These are phyloP conservation scores for Schizotus pectinicornis DNA, from an alignment of 2,888 invertebrate species.

Conservation along the genomic window DNA sequence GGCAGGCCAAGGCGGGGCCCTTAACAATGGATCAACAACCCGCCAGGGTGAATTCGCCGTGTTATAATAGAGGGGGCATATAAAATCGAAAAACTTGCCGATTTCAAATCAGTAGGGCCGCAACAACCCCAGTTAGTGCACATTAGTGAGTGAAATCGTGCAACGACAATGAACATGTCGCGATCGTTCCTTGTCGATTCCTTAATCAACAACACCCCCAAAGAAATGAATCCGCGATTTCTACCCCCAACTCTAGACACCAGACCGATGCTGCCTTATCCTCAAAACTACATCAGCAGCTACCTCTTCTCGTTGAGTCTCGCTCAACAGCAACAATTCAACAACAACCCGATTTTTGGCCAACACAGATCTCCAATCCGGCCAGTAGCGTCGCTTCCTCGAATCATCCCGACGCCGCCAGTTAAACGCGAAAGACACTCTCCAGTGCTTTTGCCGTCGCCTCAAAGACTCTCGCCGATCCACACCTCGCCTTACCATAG, in stretches of 20 bases:
- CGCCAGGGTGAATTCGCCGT: slow-evolving; percentile 44
- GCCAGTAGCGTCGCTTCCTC: slow-evolving; percentile 49
- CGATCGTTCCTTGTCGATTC: slow-evolving; percentile 84
- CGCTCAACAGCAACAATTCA: slow-evolving; percentile 63
- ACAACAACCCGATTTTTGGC: slow-evolving; percentile 50
- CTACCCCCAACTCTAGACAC: slow-evolving; percentile 57
- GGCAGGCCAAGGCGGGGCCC: slow-evolving; percentile 51
- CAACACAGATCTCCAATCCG: slow-evolving; percentile 48
- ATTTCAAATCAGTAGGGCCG: slow-evolving; percentile 32
- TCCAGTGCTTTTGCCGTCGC: slow-evolving; percentile 29
- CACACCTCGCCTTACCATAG: slow-evolving; percentile 35
- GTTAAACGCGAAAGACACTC: slow-evolving; percentile 20
- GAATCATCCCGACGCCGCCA: slow-evolving; percentile 43
- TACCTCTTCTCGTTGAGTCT: slow-evolving; percentile 70
- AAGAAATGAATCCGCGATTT: slow-evolving; percentile 57
- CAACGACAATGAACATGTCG: slow-evolving; percentile 66
- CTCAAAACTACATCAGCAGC: slow-evolving; percentile 68
- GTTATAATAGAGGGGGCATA: slow-evolving; percentile 47
- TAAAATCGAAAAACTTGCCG: slow-evolving; percentile 40
- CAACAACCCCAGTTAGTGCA: slow-evolving; percentile 25
- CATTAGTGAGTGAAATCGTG: slow-evolving; percentile 10
- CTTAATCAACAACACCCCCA: slow-evolving; percentile 71
- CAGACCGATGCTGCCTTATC: slow-evolving; percentile 67
- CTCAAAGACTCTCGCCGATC: too few species aligned
- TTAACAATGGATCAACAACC: slow-evolving; percentile 47